Conservation (phyloP, 1,140 invertebrate species). For the Rhynchophorus ferrugineus region DNA sequence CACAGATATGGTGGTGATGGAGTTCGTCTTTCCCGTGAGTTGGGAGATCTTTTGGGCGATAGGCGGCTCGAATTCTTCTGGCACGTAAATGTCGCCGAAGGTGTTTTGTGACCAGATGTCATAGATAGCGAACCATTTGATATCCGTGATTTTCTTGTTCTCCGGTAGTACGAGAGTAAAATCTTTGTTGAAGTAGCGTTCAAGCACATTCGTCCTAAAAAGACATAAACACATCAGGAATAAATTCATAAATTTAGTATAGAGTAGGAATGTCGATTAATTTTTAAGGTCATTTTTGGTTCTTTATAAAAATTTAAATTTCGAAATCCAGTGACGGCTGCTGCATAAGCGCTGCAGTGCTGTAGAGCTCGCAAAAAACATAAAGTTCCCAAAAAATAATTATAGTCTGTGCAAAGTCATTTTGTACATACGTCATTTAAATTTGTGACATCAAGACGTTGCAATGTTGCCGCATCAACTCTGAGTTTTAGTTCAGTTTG, state of each 20-base stretch:
- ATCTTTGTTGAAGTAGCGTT: conserved; percentile 79
- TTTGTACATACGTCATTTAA: too few species aligned
- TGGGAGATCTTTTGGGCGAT: conserved; percentile 62
- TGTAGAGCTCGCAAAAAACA: too few species aligned
- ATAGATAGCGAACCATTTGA: conserved; percentile 87
- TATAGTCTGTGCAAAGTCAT: too few species aligned
- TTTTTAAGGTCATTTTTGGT: not conserved
- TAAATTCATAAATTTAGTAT: not conserved
- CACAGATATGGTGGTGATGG: conserved; percentile 63
- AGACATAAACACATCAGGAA: conserved; percentile 9
- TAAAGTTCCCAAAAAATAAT: too few species aligned
- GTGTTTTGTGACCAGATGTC: conserved; percentile 79
- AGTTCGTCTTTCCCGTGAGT: conserved; percentile 59
- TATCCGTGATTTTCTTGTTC: conserved; percentile 76
- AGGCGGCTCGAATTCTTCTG: conserved; percentile 87
- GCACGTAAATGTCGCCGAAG: conserved; percentile 85
- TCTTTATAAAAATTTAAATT: too few species aligned
- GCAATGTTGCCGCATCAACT: too few species aligned
- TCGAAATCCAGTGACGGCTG: too few species aligned
- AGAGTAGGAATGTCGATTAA: not conserved
- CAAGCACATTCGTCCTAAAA: conserved; percentile 77
- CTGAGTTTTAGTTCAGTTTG: too few species aligned
- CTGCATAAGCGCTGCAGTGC: too few species aligned
- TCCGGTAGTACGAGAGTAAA: conserved; percentile 78
- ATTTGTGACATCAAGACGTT: too few species aligned